These are phyloP conservation scores for Tinea semifulvella DNA, from an alignment of 2,888 invertebrate species.

Conservation along the genomic window DNA sequence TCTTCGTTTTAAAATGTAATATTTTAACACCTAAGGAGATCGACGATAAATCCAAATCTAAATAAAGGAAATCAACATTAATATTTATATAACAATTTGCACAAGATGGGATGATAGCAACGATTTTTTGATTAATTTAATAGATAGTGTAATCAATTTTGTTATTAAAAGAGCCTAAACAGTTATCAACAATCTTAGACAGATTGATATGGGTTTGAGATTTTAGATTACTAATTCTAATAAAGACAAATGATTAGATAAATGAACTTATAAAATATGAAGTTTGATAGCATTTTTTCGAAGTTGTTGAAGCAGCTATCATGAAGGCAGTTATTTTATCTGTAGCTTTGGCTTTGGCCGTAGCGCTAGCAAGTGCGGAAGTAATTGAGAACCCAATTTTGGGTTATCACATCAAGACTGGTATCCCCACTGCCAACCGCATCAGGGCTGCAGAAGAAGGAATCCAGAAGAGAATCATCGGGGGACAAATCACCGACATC, in stretches of 20 bases:
- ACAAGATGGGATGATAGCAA: too few relatives aligned
- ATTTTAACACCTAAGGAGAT: too few relatives aligned
- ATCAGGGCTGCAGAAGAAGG: conserved; percentile 28
- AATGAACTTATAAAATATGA: conserved; percentile 7
- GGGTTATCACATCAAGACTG: conserved; percentile 32
- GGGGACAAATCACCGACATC: conserved; percentile 30
- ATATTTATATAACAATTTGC: too few relatives aligned
- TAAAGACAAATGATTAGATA: conserved; percentile 11
- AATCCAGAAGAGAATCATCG: conserved; percentile 29
- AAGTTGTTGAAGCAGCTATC: conserved; percentile 7
- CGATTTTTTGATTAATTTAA: conserved; percentile 4
- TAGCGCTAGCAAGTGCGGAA: conserved; percentile 23
- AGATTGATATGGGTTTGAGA: background rate
- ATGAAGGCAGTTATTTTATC: conserved; percentile 21
- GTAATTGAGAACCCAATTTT: conserved; percentile 23
- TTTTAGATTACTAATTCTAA: conserved; percentile 3
- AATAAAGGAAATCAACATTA: too few relatives aligned
- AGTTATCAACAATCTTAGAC: background rate
- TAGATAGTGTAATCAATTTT: background rate
- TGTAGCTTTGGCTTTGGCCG: conserved; percentile 25
- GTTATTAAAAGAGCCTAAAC: conserved; percentile 1
- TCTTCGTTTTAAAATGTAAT: too few relatives aligned
- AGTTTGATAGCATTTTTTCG: background rate
- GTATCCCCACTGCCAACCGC: conserved; percentile 31
- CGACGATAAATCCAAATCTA: too few relatives aligned